Conservation (phyloP, 2,888 invertebrate genomes). For the Odontocerum albicorne region DNA sequence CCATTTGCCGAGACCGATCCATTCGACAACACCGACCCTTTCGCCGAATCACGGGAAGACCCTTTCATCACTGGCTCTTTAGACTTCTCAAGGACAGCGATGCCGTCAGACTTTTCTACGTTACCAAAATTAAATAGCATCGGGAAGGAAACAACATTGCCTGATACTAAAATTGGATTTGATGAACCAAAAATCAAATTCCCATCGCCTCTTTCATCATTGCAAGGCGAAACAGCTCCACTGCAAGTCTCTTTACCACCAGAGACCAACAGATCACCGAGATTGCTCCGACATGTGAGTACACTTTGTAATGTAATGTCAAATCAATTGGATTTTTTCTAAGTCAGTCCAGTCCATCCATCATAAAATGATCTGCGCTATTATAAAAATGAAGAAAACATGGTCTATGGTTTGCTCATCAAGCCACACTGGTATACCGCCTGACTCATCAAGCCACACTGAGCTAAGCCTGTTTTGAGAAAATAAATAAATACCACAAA, state of each 20-base stretch:
- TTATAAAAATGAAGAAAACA: no score
- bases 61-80: conserved; percentile 57
- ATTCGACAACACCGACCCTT: conserved; percentile 71
- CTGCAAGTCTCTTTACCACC: conserved; percentile 70
- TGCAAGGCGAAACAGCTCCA: conserved; percentile 59
- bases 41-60: conserved; percentile 64
- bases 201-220: conserved; percentile 17
- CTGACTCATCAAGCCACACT: no score
- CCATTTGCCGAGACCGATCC: conserved; percentile 72
- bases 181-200: conserved; percentile 39
- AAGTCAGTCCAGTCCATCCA: no score
- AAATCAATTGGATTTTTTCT: no score
- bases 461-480: no score
- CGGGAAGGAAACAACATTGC: conserved; percentile 43
- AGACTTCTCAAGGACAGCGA: conserved; percentile 40
- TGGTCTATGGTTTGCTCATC: no score
- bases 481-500: no score
- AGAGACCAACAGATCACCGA: conserved; percentile 57
- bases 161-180: conserved; percentile 38
- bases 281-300: conserved; percentile 50
- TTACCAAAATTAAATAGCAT: conserved; percentile 40
- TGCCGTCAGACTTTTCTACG: conserved; percentile 19
- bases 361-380: no score
- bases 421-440: no score
- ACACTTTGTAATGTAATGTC: no score